Conservation (phyloP, 2,888 invertebrate species). For the Amblyjoppa proteus region DNA sequence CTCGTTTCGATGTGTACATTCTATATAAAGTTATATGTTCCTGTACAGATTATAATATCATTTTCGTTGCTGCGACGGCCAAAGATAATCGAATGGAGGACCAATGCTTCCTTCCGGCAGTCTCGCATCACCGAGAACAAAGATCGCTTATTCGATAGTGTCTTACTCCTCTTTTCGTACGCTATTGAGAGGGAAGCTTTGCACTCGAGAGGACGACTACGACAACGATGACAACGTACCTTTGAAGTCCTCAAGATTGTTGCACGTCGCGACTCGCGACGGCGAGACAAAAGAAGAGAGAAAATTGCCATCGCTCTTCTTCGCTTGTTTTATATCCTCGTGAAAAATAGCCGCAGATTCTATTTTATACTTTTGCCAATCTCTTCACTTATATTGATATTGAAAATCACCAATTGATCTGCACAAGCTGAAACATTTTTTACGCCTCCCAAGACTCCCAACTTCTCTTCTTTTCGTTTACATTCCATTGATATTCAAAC, state of each 20-base stretch:
- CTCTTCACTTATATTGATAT: neutral
- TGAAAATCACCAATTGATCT: neutral
- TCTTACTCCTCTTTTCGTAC: neutral
- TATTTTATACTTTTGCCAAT: neutral
- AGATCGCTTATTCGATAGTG: slow-evolving; percentile 9
- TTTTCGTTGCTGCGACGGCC: slow-evolving; percentile 8
- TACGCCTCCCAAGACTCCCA: neutral
- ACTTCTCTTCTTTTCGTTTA: neutral
- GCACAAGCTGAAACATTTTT: neutral
- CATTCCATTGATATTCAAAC: neutral
- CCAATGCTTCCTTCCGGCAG: neutral
- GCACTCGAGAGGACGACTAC: neutral
- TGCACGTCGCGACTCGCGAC: no score
- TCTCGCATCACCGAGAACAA: slow-evolving; percentile 22
- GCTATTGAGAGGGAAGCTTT: slow-evolving; percentile 4
- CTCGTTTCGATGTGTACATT: neutral
- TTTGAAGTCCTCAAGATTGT: no score
- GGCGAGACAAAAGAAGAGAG: no score
- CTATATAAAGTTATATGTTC: neutral
- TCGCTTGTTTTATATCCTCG: neutral
- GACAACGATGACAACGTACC: neutral
- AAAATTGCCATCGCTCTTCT: no score
- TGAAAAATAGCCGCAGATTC: neutral
- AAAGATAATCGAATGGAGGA: slow-evolving; percentile 14
- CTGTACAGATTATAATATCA: slow-evolving; percentile 21